Evolutionary conservation across 2,888 invertebrate genomes (phyloP), one percentile per base, ranked within the genome.

Genomic region (Hydriomena furcata): DNA sequence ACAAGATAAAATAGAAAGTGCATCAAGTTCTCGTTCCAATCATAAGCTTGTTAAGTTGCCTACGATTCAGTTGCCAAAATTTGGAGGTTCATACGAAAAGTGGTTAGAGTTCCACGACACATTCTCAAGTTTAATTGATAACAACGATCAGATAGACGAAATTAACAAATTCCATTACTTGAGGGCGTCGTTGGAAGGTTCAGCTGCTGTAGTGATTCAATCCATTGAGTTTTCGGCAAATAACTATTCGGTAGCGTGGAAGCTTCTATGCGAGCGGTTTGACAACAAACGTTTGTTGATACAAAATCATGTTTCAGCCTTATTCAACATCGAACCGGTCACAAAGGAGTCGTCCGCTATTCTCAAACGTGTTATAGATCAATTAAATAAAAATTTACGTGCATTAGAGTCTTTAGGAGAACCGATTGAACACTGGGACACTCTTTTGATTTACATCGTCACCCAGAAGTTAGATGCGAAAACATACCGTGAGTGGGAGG

Each of bases 21-120:
- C 7, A 21, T 10, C 17, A 3, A 21, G 10, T 40, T 20, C 38
- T 20, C 27, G 11, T 4, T 20, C 8, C 7, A 28, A 28, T 7
- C 27, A 28, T 5, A 40, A 28, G 21, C 21, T 20, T 7, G 52
- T 61, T 35, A 61, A 55, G 24, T 57, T 66, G 28, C 61, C 63
- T 31, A 63, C 58, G 5, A 63, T 64, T 12, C 51, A 64, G 7
- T 43, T 65, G 8, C 63, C 64, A 1, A 60, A 58, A 30, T 63
- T 64, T 44, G 37, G 31, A 20, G 65, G 62, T 7, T 46, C 24
- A 4, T 61, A 60, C 40, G 45, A 50, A 0, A 60, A 57, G 11
- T 66, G 66, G 62, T 28, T 65, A 1, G 68, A 64, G 34, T 66
- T 68, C 44, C 50, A 37, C 3, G 65, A 65, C 28, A 62, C 60